Base-by-base conservation (phyloP, 2,888 invertebrate genomes). In the Lasioglossum calceatum region DNA sequence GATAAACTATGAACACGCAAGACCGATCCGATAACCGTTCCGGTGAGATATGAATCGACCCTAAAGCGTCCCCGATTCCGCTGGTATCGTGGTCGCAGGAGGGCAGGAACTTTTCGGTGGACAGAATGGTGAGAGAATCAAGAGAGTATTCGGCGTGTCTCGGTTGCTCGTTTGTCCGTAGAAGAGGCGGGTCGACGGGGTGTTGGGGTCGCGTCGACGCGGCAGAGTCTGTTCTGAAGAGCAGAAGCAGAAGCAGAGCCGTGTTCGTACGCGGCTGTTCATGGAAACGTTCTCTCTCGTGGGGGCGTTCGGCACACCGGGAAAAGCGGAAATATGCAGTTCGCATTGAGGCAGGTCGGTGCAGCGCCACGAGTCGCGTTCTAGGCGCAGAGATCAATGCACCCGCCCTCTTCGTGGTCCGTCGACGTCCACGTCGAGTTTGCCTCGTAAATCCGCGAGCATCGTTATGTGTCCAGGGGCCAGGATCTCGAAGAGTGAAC, bases 301-400 rank as follows among this genome's bases (percentile, higher is more conserved):
- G 70, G 70, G 39, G 50, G 19, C 16, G 64, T n/a, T 42, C 71
- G 74, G 36, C 61, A 47, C 72, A 42, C 58, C 54, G 73, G 54
- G n/a, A 42, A 42, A 36, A 76, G 74, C 67, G 81, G 86, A 88
- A 90, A 89, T 92, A 92, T 93, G 92, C 93, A 93, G 93, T 93
- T 93, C 91, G 92, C 89, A 89, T 94, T 94, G 93, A 93, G 93
- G 93, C 92, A 94, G 94, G 93, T 94, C 93, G 92, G 91, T 91
- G 92, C 91, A 93, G 93, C 92, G 93, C 92, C 91, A 92, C 90
- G 88, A 89, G 91, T 87, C 88, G 90, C 84, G 85, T 87, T 88
- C 88, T 87, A 82, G 91, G 90, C 88, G 90, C 89, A 88, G 91
- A 91, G 93, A 93, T 93, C 93, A 92, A 93, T 93, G 93, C 89